phyloP scores from a whole-genome alignment of 1,140 invertebrate species.

The Lucilia sericata region DNA sequence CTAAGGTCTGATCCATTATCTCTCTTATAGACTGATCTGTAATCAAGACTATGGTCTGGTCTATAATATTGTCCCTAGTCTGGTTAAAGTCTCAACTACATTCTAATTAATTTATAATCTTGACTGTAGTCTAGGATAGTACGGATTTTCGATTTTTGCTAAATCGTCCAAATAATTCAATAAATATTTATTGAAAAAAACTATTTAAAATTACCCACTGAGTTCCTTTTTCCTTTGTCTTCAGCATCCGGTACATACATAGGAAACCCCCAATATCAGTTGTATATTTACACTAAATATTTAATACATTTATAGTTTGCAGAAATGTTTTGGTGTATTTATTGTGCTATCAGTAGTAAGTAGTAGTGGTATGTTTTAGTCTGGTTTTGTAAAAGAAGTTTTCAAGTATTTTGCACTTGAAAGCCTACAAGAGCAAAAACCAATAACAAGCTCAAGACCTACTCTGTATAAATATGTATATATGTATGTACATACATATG shows the following conservation, averaged over 20 bases:
- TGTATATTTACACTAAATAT: background rate
- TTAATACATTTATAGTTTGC: background rate
- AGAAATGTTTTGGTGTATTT: background rate
- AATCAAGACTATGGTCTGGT: too few species aligned
- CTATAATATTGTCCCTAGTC: too few species aligned
- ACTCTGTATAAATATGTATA: background rate
- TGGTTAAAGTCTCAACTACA: too few species aligned
- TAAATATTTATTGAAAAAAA: background rate
- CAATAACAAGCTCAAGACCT: background rate
- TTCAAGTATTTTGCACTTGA: background rate
- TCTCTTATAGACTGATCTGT: too few species aligned
- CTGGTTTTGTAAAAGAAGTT: background rate
- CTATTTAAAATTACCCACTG: background rate
- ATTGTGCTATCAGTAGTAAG: too few species aligned
- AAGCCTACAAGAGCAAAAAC: slow-evolving; percentile 2
- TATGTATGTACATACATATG: too few species aligned
- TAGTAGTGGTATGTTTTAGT: background rate
- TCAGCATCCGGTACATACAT: background rate
- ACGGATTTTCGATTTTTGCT: too few species aligned
- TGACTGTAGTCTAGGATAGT: too few species aligned
- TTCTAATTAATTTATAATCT: too few species aligned
- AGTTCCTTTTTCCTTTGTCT: background rate
- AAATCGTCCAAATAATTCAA: too few species aligned
- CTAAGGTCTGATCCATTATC: too few species aligned
- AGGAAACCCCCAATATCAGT: background rate